phyloP scores from a whole-genome alignment of 2,888 invertebrate genomes.

The Ditula angustiorana region DNA sequence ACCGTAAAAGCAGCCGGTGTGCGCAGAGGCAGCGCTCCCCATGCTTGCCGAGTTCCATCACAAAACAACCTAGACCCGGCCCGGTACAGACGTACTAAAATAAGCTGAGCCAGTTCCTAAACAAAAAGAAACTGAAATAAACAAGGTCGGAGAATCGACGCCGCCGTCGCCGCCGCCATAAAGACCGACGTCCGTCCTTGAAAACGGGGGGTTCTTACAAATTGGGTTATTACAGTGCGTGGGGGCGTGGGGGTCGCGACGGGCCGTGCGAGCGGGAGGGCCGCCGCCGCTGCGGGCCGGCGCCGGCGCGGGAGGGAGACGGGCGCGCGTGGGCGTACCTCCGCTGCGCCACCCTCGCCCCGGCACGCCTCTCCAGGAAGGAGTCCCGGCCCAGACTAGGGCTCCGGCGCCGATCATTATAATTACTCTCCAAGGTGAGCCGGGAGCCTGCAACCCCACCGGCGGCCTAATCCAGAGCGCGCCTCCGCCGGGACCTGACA shows the following conservation, averaged over 20 bases:
- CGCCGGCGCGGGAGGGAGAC: slow-evolving; percentile 56
- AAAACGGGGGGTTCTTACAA: slow-evolving; percentile 85
- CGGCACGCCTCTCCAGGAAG: slow-evolving; percentile 83
- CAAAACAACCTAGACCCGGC: slow-evolving; percentile 69
- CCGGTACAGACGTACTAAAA: slow-evolving; percentile 76
- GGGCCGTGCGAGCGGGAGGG: slow-evolving; percentile 66
- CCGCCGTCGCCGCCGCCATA: slow-evolving; percentile 84
- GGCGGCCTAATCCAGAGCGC: slow-evolving; percentile 74
- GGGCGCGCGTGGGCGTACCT: slow-evolving; percentile 77
- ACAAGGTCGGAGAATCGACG: slow-evolving; percentile 85
- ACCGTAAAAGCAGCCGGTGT: not conserved
- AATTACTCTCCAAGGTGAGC: slow-evolving; percentile 85
- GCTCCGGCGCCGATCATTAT: slow-evolving; percentile 84
- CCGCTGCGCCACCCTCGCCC: slow-evolving; percentile 76
- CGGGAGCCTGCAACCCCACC: slow-evolving; percentile 74
- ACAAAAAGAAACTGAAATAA: slow-evolving; percentile 86
- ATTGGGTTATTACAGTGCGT: slow-evolving; percentile 85
- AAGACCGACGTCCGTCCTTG: slow-evolving; percentile 86
- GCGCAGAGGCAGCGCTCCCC: slow-evolving; percentile 53
- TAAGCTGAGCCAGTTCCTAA: slow-evolving; percentile 83
- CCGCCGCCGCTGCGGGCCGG: slow-evolving; percentile 44
- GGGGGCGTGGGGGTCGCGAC: slow-evolving; percentile 75
- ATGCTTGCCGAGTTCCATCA: slow-evolving; percentile 60
- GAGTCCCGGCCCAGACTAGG: slow-evolving; percentile 78
- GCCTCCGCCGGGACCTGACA: slow-evolving; percentile 72